Evolutionary conservation across 2,888 invertebrate genomes (phyloP).

Genomic region (Hoplodrina blanda): DNA sequence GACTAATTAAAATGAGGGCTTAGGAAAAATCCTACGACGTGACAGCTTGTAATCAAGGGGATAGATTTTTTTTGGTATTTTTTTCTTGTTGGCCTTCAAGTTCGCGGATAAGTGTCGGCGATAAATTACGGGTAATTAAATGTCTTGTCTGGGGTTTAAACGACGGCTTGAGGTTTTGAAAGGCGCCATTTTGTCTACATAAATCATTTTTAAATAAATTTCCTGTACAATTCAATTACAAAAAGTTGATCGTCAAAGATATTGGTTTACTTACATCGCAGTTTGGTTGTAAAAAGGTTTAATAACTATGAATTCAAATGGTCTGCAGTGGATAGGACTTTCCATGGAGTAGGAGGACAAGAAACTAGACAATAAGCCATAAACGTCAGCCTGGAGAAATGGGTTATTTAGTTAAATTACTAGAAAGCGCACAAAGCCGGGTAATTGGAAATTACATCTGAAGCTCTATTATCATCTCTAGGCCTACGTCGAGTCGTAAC

Average conservation of each 20-base stretch:
- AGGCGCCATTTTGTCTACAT: slow-evolving; percentile 63
- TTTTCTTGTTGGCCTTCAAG: slow-evolving; percentile 79
- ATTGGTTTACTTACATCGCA: not conserved
- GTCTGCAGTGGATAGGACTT: not conserved
- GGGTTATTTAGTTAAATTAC: slow-evolving; percentile 49
- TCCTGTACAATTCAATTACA: slow-evolving; percentile 39
- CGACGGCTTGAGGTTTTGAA: slow-evolving; percentile 63
- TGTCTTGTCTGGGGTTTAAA: slow-evolving; percentile 78
- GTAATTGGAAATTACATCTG: slow-evolving; percentile 39
- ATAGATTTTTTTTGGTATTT: slow-evolving; percentile 83
- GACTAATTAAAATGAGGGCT: slow-evolving; percentile 89
- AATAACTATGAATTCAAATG: not conserved
- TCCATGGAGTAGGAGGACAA: slow-evolving; percentile 4
- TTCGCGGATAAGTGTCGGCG: slow-evolving; percentile 83
- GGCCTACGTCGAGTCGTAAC: slow-evolving; percentile 1
- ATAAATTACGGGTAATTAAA: slow-evolving; percentile 90
- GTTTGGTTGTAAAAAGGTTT: not conserved
- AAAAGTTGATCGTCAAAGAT: not conserved
- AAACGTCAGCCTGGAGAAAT: slow-evolving; percentile 46
- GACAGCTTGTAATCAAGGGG: slow-evolving; percentile 90
- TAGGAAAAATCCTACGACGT: slow-evolving; percentile 89
- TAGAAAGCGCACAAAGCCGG: slow-evolving; percentile 15
- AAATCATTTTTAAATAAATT: slow-evolving; percentile 70
- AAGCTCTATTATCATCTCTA: slow-evolving; percentile 30
- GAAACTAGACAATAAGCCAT: slow-evolving; percentile 30